Conservation (phyloP, 2,797 vertebrate species). For the Manis crassicaudata region DNA sequence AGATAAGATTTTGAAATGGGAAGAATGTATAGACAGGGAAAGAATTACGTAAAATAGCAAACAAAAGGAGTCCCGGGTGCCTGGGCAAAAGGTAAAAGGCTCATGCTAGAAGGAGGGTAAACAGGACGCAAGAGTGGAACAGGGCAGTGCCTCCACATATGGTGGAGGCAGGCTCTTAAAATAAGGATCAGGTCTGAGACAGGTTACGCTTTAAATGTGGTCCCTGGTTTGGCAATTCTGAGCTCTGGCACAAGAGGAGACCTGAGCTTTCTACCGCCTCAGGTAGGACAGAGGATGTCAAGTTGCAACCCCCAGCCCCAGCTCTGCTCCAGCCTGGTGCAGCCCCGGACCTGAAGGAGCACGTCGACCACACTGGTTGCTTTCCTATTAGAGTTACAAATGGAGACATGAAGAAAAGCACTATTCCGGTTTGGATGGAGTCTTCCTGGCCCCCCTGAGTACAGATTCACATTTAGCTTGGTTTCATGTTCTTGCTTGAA, state of each 20-base stretch:
- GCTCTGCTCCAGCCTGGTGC: background rate
- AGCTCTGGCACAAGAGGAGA: background rate
- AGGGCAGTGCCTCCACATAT: background rate
- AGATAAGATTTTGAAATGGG: background rate
- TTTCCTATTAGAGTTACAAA: background rate
- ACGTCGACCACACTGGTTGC: rapidly evolving
- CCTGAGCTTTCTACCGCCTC: background rate
- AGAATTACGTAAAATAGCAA: background rate
- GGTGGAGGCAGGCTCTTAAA: background rate
- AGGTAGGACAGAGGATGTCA: background rate
- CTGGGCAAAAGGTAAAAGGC: background rate
- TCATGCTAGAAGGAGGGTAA: background rate
- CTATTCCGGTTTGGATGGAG: background rate
- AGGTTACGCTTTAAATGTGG: background rate
- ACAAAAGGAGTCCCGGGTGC: background rate
- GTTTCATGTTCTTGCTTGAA: background rate
- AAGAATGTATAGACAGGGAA: background rate
- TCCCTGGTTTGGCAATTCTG: background rate
- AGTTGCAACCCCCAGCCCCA: background rate
- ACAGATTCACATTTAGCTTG: background rate
- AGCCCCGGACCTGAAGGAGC: background rate
- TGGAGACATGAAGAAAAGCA: background rate
- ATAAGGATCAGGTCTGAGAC: background rate
- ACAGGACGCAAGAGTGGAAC: background rate
- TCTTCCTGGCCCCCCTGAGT: background rate